phyloP scores from a whole-genome alignment of 2,113 vertebrate genomes.

The Acrocephalus kingi region DNA sequence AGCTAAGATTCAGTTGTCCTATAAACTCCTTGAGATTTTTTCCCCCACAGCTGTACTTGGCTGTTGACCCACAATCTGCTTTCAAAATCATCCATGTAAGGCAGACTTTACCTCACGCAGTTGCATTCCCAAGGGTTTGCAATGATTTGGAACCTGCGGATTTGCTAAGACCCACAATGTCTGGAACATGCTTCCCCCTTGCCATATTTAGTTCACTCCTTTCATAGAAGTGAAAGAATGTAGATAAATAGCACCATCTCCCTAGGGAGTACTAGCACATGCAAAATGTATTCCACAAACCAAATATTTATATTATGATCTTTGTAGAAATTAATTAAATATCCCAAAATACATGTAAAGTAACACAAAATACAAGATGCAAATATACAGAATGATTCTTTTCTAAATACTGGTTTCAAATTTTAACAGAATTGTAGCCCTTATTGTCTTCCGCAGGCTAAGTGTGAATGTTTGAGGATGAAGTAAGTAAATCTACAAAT shows the following conservation, averaged over 20 bases:
- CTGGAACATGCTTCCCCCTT: background rate
- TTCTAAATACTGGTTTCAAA: background rate
- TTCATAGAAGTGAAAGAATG: background rate
- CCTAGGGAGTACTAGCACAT: background rate
- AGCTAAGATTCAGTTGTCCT: background rate
- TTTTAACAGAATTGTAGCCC: background rate
- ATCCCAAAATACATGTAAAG: background rate
- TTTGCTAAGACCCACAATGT: background rate
- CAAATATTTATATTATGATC: background rate
- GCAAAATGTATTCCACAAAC: background rate
- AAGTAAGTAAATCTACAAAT: background rate
- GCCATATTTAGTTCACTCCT: background rate
- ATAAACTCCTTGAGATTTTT: background rate
- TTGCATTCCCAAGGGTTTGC: background rate
- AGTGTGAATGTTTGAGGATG: background rate
- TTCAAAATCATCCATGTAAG: background rate
- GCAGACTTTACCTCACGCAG: background rate
- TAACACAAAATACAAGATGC: background rate
- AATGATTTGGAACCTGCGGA: background rate
- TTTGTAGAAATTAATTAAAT: background rate
- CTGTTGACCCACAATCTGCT: background rate
- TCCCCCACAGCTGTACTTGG: background rate
- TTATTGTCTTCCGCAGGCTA: background rate
- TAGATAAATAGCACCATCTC: background rate
- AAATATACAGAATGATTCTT: background rate